These are phyloP conservation scores for Cephus pulcher DNA, from an alignment of 2,888 invertebrate species.

Conservation along the genomic window DNA sequence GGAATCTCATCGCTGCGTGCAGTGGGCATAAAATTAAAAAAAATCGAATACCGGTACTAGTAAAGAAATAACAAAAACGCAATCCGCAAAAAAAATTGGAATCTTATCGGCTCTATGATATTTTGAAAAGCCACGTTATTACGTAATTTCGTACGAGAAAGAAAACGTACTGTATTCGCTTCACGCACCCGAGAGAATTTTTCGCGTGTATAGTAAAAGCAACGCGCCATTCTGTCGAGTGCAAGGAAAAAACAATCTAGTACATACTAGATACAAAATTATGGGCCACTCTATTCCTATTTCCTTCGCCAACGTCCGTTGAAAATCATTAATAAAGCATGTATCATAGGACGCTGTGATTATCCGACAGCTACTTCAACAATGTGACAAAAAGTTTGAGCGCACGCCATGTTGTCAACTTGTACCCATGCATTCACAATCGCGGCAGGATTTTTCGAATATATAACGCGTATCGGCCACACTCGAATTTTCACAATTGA, in stretches of 20 bases:
- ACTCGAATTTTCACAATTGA: background rate
- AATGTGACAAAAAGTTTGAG: slow-evolving; percentile 55
- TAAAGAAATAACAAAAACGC: background rate
- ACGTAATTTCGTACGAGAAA: slow-evolving; percentile 31
- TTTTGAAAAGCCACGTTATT: slow-evolving; percentile 26
- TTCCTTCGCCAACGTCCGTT: background rate
- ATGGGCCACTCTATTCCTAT: background rate
- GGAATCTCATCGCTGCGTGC: background rate
- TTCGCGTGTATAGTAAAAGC: background rate
- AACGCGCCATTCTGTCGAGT: background rate
- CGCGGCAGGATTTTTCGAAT: slow-evolving; percentile 32
- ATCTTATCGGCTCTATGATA: background rate
- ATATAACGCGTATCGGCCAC: slow-evolving; percentile 16
- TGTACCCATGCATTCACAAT: slow-evolving; percentile 51
- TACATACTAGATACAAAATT: background rate
- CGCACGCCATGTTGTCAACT: slow-evolving; percentile 73
- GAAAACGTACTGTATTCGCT: slow-evolving; percentile 29
- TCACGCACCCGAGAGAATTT: background rate
- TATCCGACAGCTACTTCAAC: background rate
- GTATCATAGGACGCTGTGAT: background rate
- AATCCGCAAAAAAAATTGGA: background rate
- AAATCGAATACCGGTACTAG: background rate
- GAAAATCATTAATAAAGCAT: background rate
- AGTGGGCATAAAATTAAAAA: background rate
- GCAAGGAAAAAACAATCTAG: background rate